These are phyloP conservation scores for Smittia sp. DNA, from an alignment of 2,888 invertebrate genomes.

Conservation along the genomic window DNA sequence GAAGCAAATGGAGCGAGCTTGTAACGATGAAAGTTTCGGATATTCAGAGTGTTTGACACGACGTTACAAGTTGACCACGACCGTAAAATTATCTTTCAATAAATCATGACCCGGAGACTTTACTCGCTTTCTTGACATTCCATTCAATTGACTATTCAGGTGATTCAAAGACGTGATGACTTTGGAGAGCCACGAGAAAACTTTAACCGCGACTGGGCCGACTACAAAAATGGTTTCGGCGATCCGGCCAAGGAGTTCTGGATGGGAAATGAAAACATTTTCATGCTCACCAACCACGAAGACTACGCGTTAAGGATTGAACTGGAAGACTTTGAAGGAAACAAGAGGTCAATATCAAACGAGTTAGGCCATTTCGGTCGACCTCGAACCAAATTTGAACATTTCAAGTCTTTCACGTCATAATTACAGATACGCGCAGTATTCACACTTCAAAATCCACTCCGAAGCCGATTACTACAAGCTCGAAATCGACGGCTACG, in stretches of 20 bases:
- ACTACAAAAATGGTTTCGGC: slow-evolving; percentile 90
- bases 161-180: slow-evolving; percentile 85
- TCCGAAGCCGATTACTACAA: slow-evolving; percentile 90
- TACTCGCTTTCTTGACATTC: background rate
- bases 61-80: too few relatives aligned
- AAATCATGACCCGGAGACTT: background rate
- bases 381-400: too few relatives aligned
- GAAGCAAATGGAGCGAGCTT: background rate
- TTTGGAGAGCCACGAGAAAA: slow-evolving; percentile 84
- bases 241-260: slow-evolving; percentile 88
- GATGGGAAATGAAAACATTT: slow-evolving; percentile 91
- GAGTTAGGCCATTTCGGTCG: too few relatives aligned
- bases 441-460: slow-evolving; percentile 88
- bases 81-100: too few relatives aligned
- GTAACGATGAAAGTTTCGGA: too few relatives aligned
- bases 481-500: slow-evolving; percentile 86
- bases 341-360: slow-evolving; percentile 65
- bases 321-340: slow-evolving; percentile 88
- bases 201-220: slow-evolving; percentile 88
- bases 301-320: slow-evolving; percentile 84
- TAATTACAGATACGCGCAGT: slow-evolving; percentile 73
- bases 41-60: background rate
- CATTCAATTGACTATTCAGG: slow-evolving; percentile 56
- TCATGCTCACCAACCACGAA: slow-evolving; percentile 89
- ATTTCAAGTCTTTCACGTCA: too few relatives aligned